These are phyloP conservation scores for Cataglyphis rosenhaueri DNA, from an alignment of 2,888 invertebrate genomes.

Conservation along the genomic window DNA sequence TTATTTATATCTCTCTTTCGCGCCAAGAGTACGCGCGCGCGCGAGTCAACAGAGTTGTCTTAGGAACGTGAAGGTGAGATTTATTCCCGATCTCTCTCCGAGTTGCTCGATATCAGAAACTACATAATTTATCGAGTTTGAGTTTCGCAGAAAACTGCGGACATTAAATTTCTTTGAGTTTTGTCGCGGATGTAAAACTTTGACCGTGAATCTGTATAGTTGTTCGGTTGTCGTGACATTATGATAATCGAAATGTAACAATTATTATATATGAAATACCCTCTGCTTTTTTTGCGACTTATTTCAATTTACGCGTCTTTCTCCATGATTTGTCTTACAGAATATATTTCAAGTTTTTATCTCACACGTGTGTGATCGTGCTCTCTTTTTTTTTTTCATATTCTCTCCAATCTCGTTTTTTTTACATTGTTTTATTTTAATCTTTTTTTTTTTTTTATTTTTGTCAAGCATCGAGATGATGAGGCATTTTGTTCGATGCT, in stretches of 20 bases:
- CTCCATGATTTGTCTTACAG: neutral
- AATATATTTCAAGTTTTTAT: neutral
- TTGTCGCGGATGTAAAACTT: neutral
- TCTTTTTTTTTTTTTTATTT: neutral
- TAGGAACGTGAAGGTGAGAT: neutral
- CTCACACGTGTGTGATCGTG: neutral
- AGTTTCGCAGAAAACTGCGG: neutral
- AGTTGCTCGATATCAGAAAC: neutral
- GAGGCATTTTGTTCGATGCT: conserved; percentile 23
- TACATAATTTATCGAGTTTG: neutral
- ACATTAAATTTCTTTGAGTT: neutral
- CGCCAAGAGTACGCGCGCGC: no score
- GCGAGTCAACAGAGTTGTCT: neutral
- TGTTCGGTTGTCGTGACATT: no score
- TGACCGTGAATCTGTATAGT: no score
- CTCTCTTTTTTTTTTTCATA: neutral
- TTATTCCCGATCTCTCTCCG: neutral
- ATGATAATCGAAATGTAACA: no score
- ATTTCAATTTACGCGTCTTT: neutral
- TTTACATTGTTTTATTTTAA: neutral
- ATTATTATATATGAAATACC: neutral
- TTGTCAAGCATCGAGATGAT: conserved; percentile 21
- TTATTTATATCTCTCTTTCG: conserved; percentile 7
- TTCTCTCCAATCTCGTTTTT: neutral
- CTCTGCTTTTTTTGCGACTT: no score